Evolutionary conservation across 2,797 vertebrate genomes (phyloP), one percentile per base, ranked within the genome.

Genomic region (Balearica regulorum): DNA sequence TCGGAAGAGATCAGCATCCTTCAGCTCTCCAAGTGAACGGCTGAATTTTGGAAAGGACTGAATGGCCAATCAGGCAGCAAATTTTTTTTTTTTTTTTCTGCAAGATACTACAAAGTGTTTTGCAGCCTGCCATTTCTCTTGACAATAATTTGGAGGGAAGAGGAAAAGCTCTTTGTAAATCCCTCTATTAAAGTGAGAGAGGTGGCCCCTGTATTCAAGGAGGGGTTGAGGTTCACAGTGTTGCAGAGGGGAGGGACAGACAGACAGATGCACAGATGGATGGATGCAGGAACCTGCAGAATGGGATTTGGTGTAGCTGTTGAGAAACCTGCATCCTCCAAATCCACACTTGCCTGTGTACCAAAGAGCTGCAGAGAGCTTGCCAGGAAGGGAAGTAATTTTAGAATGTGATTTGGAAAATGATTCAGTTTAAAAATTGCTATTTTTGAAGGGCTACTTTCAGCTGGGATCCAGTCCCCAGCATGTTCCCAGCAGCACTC

Each of bases 381-480:
- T 96, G 96, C 96, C 95, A 97, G 94, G 70, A 91, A 96, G 58
- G 54, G 73, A 96, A 89, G 43, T 96, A 94, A 96, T 96, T 97
- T 96, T 96, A 97, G 92, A 95, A 66, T 94, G 94, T 92, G 93
- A 94, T 96, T 95, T 96, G 92, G 81, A 91, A 93, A 97, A 90
- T 94, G 90, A 93, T 96, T 95, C 95, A 84, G 92, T 97, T 96
- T 90, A 83, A 96, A 93, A 95, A 93, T 31, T 89, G 86, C 94
- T 95, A 96, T 96, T 96, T 97, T 94, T 94, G 96, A 97, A 96
- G 86, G 95, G 94, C 88, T 97, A 96, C 95, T 96, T 96, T 97
- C 93, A 95, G 73, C 92, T 93, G 86, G 80, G 92, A 92, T 96
- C 86, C 88, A 96, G 90, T 95, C 88, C 82, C 51, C 91, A 68